Conservation (phyloP, 2,888 invertebrate species). For the Synergus laeviventris region DNA sequence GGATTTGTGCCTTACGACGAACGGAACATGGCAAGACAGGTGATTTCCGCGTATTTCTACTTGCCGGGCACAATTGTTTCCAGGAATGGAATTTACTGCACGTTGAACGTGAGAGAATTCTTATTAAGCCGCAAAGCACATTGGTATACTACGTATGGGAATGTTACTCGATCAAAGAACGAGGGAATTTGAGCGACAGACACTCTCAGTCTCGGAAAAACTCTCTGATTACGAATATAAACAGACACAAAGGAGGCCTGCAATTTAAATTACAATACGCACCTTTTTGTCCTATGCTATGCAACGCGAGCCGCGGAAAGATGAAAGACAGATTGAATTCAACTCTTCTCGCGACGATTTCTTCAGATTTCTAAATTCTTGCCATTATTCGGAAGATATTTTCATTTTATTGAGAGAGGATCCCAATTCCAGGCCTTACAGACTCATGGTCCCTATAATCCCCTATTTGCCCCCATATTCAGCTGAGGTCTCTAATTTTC, state of each 20-base stretch:
- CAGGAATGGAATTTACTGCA: slow-evolving; percentile 66
- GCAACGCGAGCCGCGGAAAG: slow-evolving; percentile 21
- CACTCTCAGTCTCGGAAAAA: slow-evolving; percentile 40
- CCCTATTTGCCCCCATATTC: too few species aligned
- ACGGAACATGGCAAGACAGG: slow-evolving; percentile 40
- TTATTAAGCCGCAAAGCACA: slow-evolving; percentile 52
- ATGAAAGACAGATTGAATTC: slow-evolving; percentile 26
- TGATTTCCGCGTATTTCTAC: slow-evolving; percentile 39
- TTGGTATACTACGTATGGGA: slow-evolving; percentile 50
- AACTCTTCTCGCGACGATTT: slow-evolving; percentile 24
- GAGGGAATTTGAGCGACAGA: slow-evolving; percentile 46
- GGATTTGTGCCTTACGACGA: slow-evolving; percentile 37
- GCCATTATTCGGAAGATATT: background rate
- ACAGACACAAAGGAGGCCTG: slow-evolving; percentile 33
- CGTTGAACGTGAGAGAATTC: slow-evolving; percentile 66
- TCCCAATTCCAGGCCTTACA: background rate
- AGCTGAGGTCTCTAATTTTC: too few species aligned
- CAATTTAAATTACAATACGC: slow-evolving; percentile 40
- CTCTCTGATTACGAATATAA: slow-evolving; percentile 39
- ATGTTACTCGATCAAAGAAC: slow-evolving; percentile 50
- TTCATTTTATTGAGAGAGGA: background rate
- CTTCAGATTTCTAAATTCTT: background rate
- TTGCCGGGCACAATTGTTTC: slow-evolving; percentile 64
- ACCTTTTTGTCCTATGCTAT: slow-evolving; percentile 4
- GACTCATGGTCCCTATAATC: too few species aligned